Evolutionary conservation across 2,797 vertebrate species (phyloP).

Genomic region (Vespertilio murinus): DNA sequence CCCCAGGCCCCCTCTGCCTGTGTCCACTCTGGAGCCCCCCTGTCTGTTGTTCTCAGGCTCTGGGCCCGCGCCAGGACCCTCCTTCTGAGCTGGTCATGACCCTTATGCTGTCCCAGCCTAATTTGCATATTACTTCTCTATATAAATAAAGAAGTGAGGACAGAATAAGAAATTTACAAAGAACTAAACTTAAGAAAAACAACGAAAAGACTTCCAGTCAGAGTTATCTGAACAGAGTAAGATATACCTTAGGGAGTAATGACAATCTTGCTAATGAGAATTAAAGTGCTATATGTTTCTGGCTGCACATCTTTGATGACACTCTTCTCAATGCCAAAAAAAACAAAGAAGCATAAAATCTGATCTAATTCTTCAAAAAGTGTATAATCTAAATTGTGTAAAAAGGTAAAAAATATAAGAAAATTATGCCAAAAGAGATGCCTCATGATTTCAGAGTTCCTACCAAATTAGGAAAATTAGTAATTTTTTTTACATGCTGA

Average conservation of each 20-base stretch:
- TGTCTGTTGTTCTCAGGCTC: too few species aligned
- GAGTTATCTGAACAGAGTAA: not conserved
- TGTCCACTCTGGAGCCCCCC: too few species aligned
- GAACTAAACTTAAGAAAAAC: not conserved
- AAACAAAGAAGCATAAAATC: not conserved
- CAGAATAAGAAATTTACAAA: conserved; percentile 4
- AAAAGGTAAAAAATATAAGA: conserved; percentile 36
- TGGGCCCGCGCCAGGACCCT: too few species aligned
- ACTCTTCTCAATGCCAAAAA: not conserved
- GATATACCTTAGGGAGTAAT: not conserved
- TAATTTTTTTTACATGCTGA: not conserved
- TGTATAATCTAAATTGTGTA: not conserved
- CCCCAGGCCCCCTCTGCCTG: too few species aligned
- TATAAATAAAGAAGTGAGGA: not conserved
- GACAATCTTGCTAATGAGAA: conserved; percentile 27
- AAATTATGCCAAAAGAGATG: not conserved
- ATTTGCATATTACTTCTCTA: too few species aligned
- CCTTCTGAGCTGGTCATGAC: too few species aligned
- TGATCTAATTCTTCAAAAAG: conserved; percentile 1
- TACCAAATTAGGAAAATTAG: conserved; percentile 32
- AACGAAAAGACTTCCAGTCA: not conserved
- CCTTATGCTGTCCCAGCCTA: too few species aligned
- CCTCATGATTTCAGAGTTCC: conserved; percentile 3
- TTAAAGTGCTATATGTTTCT: not conserved
- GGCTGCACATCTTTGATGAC: not conserved